phyloP scores from a whole-genome alignment of 2,888 invertebrate species.

The Schrankia costaestrigalis region DNA sequence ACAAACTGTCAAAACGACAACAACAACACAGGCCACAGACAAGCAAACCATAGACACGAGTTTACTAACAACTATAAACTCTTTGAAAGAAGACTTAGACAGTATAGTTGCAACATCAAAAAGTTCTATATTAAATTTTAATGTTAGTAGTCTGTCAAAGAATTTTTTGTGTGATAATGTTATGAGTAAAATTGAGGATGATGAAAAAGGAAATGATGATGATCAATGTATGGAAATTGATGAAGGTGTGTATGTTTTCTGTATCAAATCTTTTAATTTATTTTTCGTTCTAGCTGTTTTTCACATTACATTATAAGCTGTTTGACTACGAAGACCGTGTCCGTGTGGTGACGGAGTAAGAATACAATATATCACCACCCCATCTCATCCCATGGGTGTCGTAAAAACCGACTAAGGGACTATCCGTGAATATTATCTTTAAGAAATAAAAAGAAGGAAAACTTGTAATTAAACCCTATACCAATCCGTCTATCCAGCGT shows the following conservation, averaged over 20 bases:
- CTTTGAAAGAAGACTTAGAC: slow-evolving; percentile 17
- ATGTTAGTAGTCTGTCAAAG: slow-evolving; percentile 39
- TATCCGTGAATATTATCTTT: too few relatives aligned
- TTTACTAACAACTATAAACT: slow-evolving; percentile 10
- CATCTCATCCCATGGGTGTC: too few relatives aligned
- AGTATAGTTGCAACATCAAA: slow-evolving; percentile 10
- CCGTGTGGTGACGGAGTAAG: too few relatives aligned
- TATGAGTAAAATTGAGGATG: slow-evolving; percentile 21
- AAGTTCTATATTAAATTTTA: slow-evolving; percentile 31
- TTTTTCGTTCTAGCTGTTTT: neutral
- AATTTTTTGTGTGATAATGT: slow-evolving; percentile 38
- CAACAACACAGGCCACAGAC: slow-evolving; percentile 22
- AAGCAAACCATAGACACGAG: slow-evolving; percentile 12
- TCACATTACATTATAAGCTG: neutral
- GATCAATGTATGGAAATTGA: slow-evolving; percentile 54
- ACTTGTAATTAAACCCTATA: too few relatives aligned
- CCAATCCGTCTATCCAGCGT: too few relatives aligned
- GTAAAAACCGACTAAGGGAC: too few relatives aligned
- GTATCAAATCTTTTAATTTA: neutral
- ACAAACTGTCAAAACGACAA: slow-evolving; percentile 45
- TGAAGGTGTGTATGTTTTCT: slow-evolving; percentile 43
- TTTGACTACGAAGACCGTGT: too few relatives aligned
- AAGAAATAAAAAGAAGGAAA: too few relatives aligned
- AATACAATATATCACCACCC: too few relatives aligned
- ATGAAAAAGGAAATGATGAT: slow-evolving; percentile 10